Conservation (phyloP, 2,888 invertebrate genomes). For the Catocala nupta region DNA sequence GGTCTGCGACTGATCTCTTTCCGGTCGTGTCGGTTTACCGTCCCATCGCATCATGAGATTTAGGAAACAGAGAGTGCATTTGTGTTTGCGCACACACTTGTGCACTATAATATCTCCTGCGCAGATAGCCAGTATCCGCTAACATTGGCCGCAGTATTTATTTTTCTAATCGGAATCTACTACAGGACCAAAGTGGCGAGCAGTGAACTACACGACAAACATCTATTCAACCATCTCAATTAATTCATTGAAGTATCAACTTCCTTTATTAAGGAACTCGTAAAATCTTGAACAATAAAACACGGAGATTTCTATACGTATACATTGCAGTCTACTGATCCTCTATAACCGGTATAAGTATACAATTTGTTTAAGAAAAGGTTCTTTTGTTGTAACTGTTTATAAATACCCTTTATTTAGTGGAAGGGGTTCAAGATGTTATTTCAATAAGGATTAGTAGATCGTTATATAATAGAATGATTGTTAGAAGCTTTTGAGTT, state of each 20-base stretch:
- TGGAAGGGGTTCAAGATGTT: slow-evolving; percentile 33
- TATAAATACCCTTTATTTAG: slow-evolving; percentile 29
- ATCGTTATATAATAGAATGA: slow-evolving; percentile 37
- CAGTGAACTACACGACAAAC: background rate
- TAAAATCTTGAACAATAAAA: slow-evolving; percentile 34
- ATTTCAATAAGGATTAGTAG: slow-evolving; percentile 45
- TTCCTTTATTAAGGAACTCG: slow-evolving; percentile 32
- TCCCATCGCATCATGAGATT: too few species aligned
- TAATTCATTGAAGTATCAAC: slow-evolving; percentile 40
- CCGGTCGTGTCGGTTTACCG: too few species aligned
- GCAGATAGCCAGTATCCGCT: too few species aligned
- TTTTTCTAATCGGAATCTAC: too few species aligned
- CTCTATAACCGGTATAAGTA: slow-evolving; percentile 43
- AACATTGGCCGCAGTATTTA: too few species aligned
- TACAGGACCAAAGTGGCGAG: too few species aligned
- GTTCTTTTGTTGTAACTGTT: slow-evolving; percentile 34
- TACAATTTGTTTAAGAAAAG: slow-evolving; percentile 21
- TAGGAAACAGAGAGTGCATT: too few species aligned
- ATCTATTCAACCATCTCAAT: slow-evolving; percentile 30
- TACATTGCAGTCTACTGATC: slow-evolving; percentile 36
- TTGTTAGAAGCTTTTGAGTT: slow-evolving; percentile 25
- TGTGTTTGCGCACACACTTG: too few species aligned
- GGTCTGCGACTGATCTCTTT: too few species aligned
- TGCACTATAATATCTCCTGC: too few species aligned
- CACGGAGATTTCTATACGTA: slow-evolving; percentile 40